Conservation (phyloP, 2,113 vertebrate genomes). For the Malurus melanocephalus region DNA sequence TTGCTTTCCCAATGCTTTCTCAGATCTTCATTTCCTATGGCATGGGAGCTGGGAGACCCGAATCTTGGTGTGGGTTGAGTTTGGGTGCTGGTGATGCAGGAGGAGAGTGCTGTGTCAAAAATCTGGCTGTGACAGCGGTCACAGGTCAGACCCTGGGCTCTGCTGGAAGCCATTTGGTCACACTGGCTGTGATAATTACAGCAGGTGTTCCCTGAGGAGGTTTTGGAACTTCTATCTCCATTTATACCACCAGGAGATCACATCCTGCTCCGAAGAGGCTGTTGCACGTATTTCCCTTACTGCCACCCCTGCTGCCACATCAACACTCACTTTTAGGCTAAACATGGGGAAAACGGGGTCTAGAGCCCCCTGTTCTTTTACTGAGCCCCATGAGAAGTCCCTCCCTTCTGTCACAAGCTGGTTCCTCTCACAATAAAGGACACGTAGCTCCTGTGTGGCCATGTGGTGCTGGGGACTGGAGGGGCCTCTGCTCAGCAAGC, state of each 20-base stretch:
- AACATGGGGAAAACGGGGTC: neutral
- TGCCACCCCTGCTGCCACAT: neutral
- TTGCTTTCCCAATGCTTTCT: neutral
- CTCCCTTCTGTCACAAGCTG: neutral
- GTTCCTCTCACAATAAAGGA: neutral
- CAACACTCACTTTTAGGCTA: neutral
- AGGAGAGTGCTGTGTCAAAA: neutral
- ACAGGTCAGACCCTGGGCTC: neutral
- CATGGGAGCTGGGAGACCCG: neutral
- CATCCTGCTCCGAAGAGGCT: accelerated
- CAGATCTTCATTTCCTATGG: neutral
- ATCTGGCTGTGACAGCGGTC: neutral
- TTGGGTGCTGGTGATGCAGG: accelerated
- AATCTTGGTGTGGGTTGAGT: neutral
- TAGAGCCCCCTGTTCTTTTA: accelerated
- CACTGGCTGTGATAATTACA: neutral
- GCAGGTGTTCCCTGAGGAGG: neutral
- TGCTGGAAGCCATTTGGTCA: neutral
- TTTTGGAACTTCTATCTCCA: neutral
- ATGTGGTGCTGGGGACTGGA: neutral
- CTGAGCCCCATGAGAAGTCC: neutral
- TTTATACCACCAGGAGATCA: neutral
- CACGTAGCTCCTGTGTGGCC: neutral
- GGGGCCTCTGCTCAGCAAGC: conserved; percentile 56
- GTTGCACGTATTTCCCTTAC: neutral